These are phyloP conservation scores for Lithosia quadra DNA, from an alignment of 2,888 invertebrate species.

Conservation along the genomic window DNA sequence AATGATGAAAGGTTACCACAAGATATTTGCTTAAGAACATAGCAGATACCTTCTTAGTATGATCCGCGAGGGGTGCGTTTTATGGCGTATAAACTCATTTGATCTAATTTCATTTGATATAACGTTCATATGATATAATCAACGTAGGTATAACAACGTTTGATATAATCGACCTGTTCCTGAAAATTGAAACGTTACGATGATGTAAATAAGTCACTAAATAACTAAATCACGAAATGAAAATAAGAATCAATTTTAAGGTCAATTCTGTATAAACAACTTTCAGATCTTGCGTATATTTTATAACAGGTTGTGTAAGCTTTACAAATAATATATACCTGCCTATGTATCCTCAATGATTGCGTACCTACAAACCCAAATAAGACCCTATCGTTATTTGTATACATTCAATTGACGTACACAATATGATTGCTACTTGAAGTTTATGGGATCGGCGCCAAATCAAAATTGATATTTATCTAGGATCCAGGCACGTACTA, in stretches of 20 bases:
- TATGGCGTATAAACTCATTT: too few relatives aligned
- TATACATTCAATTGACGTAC: slow-evolving; percentile 5
- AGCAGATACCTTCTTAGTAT: too few relatives aligned
- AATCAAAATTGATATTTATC: slow-evolving; percentile 14
- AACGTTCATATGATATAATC: too few relatives aligned
- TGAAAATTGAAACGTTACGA: too few relatives aligned
- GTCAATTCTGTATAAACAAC: not conserved
- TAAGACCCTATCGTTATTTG: not conserved
- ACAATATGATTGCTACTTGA: slow-evolving; percentile 8
- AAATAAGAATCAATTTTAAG: not conserved
- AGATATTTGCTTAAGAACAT: too few relatives aligned
- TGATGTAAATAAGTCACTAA: too few relatives aligned
- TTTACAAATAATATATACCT: not conserved
- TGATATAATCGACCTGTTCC: too few relatives aligned
- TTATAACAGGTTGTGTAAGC: not conserved
- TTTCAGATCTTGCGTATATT: not conserved
- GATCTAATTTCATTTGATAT: too few relatives aligned
- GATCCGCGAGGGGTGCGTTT: too few relatives aligned
- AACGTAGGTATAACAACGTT: too few relatives aligned
- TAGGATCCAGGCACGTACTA: slow-evolving; percentile 1
- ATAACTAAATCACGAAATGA: too few relatives aligned
- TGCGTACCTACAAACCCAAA: not conserved
- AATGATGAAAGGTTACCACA: too few relatives aligned
- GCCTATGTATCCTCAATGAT: not conserved
- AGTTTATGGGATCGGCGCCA: not conserved